Percentiles rank a stretch among this genome's conserved stretches.
Evolutionary conservation across 2,888 invertebrate genomes (phyloP).

Genomic region (Lordiphosa andalusiaca): DNA sequence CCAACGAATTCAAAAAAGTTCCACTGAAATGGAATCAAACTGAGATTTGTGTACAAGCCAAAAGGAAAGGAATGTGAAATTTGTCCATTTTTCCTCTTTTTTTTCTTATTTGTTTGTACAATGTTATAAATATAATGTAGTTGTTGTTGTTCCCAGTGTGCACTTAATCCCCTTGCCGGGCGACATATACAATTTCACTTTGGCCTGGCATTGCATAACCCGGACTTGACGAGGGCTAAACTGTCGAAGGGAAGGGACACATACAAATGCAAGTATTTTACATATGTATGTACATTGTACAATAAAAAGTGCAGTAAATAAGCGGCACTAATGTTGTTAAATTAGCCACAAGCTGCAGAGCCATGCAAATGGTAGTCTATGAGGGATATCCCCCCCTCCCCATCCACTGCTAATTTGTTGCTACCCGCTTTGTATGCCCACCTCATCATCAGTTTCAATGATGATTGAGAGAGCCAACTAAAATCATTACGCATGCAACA

Average conservation of each 20-base stretch:
- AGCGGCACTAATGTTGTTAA: conserved; percentile 59
- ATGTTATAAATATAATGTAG: conserved; percentile 34
- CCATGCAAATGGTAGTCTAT: conserved; percentile 1
- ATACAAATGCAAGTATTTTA: conserved; percentile 5
- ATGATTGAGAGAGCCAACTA: no score
- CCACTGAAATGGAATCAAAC: no score
- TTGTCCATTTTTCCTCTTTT: not conserved
- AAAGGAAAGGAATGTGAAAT: conserved; percentile 1
- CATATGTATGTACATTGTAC: no score
- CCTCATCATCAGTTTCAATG: no score
- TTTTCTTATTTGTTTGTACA: conserved; percentile 26
- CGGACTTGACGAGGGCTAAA: conserved; percentile 35
- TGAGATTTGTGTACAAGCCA: no score
- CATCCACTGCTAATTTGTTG: not conserved
- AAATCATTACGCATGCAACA: conserved; percentile 24
- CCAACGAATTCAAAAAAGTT: no score
- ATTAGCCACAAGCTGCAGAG: conserved; percentile 24
- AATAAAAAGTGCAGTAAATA: conserved; percentile 57
- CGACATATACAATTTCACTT: conserved; percentile 66
- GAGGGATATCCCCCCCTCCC: not conserved
- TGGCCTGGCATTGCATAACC: conserved; percentile 57
- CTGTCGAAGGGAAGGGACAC: conserved; percentile 32
- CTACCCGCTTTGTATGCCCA: no score
- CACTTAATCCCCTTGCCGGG: conserved; percentile 42
- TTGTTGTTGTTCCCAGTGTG: conserved; percentile 23